Percentiles rank a stretch among this genome's conserved stretches.
Evolutionary conservation across 2,888 invertebrate genomes (phyloP).

Genomic region (Nomada fucata): DNA sequence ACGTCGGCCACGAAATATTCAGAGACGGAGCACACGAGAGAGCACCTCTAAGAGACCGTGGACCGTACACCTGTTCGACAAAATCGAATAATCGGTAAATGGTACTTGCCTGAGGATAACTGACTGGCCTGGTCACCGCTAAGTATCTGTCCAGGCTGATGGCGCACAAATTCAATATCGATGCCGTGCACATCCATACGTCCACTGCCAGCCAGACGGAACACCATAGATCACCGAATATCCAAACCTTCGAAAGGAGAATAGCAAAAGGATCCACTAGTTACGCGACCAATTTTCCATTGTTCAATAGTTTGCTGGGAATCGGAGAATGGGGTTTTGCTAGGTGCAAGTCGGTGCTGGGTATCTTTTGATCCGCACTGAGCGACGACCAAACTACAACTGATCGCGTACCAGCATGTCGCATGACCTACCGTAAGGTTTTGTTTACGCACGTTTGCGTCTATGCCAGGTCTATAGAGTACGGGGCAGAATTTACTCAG

Average conservation of each 20-base stretch:
- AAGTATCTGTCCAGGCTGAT: conserved; percentile 98
- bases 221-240: conserved; percentile 98
- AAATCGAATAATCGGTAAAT: conserved; percentile 54
- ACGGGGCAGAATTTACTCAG: too few species aligned
- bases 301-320: neutral
- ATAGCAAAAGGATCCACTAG: neutral
- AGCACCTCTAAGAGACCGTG: neutral
- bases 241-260: conserved; percentile 91
- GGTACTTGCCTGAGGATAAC: conserved; percentile 90
- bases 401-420: too few species aligned
- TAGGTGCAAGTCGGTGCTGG: too few species aligned
- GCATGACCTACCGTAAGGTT: too few species aligned
- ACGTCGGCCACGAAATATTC: conserved; percentile 7
- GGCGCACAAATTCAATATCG: conserved; percentile 97
- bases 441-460: too few species aligned
- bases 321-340: neutral
- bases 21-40: neutral
- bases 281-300: neutral
- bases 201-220: conserved; percentile 98
- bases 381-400: too few species aligned
- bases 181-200: conserved; percentile 99
- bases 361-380: too few species aligned
- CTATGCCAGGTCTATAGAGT: too few species aligned
- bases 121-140: conserved; percentile 97
- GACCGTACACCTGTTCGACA: conserved; percentile 30